Percentiles rank a stretch among this genome's conserved stretches.
These are phyloP conservation scores for Pangasius krempfi DNA, from an alignment of 2,797 vertebrate species.

Conservation along the genomic window DNA sequence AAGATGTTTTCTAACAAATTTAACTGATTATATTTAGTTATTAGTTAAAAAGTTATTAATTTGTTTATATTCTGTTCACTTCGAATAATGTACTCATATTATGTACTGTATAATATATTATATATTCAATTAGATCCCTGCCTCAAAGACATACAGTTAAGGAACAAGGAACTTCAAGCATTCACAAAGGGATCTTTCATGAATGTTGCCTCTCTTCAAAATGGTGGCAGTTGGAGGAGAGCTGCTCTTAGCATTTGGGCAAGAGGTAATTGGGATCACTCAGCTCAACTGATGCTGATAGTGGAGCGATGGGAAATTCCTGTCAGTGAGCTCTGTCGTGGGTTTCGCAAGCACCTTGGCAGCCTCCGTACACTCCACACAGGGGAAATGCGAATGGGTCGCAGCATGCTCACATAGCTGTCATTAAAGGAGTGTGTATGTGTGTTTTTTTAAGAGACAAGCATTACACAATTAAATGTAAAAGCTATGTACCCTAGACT, in stretches of 20 bases:
- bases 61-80: background rate
- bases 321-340: slow-evolving; percentile 72
- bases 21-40: background rate
- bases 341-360: slow-evolving; percentile 81
- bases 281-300: slow-evolving; percentile 86
- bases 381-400: slow-evolving; percentile 74
- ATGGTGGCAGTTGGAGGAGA: slow-evolving; percentile 62
- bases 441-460: slow-evolving; percentile 51
- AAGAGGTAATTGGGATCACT: slow-evolving; percentile 85
- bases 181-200: slow-evolving; percentile 80
- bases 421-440: slow-evolving; percentile 72
- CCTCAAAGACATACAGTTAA: background rate
- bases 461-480: slow-evolving; percentile 71
- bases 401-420: slow-evolving; percentile 77
- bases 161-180: slow-evolving; percentile 61
- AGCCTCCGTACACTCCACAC: slow-evolving; percentile 70
- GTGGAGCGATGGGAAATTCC: slow-evolving; percentile 85
- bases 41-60: background rate
- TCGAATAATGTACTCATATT: background rate
- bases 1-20: background rate
- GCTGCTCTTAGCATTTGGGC: slow-evolving; percentile 80
- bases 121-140: background rate
- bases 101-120: no score
- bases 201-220: slow-evolving; percentile 64
- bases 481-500: slow-evolving; percentile 63